Conservation (phyloP, 2,888 invertebrate genomes). For the Nemoura dubitans region DNA sequence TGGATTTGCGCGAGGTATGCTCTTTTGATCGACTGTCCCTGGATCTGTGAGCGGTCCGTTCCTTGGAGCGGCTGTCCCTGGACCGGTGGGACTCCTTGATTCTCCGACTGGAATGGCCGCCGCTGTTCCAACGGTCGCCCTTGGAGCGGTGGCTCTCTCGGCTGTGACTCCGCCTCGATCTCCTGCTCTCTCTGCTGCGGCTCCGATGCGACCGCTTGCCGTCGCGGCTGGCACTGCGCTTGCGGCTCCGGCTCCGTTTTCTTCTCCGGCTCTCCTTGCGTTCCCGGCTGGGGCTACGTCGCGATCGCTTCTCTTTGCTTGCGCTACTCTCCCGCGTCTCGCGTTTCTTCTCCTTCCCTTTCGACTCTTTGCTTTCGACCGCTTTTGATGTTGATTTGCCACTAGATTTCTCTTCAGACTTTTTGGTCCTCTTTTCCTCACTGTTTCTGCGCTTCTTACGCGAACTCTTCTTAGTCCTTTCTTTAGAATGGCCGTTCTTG, state of each 20-base stretch:
- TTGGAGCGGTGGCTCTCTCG: slow-evolving; percentile 20
- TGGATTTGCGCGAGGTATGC: neutral
- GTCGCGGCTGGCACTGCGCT: slow-evolving; percentile 41
- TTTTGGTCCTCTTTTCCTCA: neutral
- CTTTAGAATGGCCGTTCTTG: slow-evolving; percentile 40
- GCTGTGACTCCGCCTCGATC: neutral
- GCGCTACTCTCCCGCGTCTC: slow-evolving; percentile 45
- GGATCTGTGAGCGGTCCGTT: neutral
- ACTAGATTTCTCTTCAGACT: slow-evolving; percentile 15
- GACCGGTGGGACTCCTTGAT: neutral
- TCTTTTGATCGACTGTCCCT: neutral
- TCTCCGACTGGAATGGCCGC: neutral
- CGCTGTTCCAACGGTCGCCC: neutral
- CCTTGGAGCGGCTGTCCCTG: slow-evolving; percentile 24
- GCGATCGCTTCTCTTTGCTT: slow-evolving; percentile 48
- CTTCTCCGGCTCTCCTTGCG: slow-evolving; percentile 35
- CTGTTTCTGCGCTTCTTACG: slow-evolving; percentile 39
- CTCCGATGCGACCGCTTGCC: neutral
- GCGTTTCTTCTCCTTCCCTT: slow-evolving; percentile 43
- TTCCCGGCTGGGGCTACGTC: slow-evolving; percentile 48
- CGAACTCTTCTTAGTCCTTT: slow-evolving; percentile 46
- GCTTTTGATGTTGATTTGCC: slow-evolving; percentile 38
- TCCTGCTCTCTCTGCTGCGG: slow-evolving; percentile 23
- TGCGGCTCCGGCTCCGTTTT: slow-evolving; percentile 51
- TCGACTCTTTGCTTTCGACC: slow-evolving; percentile 37